phyloP scores from a whole-genome alignment of 2,113 vertebrate species.

The Piprites chloris region DNA sequence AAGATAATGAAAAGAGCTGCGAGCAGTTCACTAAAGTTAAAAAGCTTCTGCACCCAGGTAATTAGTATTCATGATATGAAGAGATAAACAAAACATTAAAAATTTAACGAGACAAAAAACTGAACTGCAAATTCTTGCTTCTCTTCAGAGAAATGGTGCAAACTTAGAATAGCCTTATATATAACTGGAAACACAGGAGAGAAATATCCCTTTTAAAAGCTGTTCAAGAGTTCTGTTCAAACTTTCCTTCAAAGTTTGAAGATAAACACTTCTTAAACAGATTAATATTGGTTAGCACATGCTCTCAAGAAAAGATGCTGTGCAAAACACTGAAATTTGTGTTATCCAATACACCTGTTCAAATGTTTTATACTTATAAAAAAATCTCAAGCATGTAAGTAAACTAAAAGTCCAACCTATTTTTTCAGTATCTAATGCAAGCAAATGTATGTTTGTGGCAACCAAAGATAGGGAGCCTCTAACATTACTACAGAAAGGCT shows the following conservation, averaged over 20 bases:
- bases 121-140: neutral
- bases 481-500: neutral
- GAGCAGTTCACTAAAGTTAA: neutral
- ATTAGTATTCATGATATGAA: neutral
- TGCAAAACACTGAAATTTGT: neutral
- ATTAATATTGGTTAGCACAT: neutral
- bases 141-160: neutral
- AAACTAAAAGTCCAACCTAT: neutral
- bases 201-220: neutral
- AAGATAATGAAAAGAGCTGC: neutral
- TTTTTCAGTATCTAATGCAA: neutral
- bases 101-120: neutral
- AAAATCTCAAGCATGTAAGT: neutral
- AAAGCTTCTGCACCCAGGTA: neutral
- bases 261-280: neutral
- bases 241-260: neutral
- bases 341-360: neutral
- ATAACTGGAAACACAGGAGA: neutral
- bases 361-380: neutral
- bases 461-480: neutral
- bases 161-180: neutral
- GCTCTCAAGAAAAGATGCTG: neutral
- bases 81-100: neutral
- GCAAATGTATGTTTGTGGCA: neutral
- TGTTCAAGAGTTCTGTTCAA: neutral